These are phyloP conservation scores for Micromys minutus DNA, from an alignment of 2,113 vertebrate genomes.

Conservation along the genomic window DNA sequence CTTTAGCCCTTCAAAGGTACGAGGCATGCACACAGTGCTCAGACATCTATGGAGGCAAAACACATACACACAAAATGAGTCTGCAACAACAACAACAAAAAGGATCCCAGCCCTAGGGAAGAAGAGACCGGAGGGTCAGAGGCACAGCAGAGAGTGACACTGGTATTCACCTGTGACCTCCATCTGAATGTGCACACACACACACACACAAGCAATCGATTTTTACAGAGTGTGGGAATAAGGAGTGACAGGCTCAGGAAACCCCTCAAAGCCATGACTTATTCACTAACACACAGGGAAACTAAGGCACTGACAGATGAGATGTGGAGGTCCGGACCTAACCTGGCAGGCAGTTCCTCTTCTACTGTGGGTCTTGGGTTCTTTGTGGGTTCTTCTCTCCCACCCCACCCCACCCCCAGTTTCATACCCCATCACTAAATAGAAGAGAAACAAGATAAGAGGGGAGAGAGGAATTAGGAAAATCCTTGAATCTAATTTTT, in stretches of 20 bases:
- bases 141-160: not conserved
- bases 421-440: too few relatives aligned
- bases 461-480: too few relatives aligned
- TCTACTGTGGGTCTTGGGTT: not conserved
- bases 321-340: not conserved
- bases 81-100: not conserved
- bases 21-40: not conserved
- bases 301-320: not conserved
- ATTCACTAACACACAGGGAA: not conserved
- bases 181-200: accelerated
- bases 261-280: not conserved
- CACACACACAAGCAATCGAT: not conserved
- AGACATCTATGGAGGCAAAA: not conserved
- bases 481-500: too few relatives aligned
- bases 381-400: too few relatives aligned
- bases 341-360: too few relatives aligned
- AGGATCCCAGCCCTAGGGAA: not conserved
- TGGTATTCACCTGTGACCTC: not conserved
- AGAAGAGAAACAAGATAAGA: too few relatives aligned
- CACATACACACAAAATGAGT: too few relatives aligned
- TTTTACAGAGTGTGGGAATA: not conserved
- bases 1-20: not conserved
- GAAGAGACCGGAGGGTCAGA: not conserved
- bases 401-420: too few relatives aligned
- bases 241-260: not conserved